phyloP scores from a whole-genome alignment of 2,113 vertebrate genomes.

The Candoia aspera region DNA sequence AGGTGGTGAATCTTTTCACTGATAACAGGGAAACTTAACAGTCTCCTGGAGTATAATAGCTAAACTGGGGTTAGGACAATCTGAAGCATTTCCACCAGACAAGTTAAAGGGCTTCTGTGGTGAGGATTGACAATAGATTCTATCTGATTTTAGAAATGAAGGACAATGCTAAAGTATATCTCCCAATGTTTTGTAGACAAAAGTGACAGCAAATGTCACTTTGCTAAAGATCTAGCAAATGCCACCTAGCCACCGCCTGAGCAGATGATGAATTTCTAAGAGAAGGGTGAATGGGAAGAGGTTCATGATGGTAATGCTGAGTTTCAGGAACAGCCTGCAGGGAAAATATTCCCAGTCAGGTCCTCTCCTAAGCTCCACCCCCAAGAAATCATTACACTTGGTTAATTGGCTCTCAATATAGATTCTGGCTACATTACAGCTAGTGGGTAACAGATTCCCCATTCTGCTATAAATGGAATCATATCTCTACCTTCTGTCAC shows the following conservation, averaged over 20 bases:
- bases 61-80: not conserved
- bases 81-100: not conserved
- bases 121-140: not conserved
- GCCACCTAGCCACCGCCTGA: not conserved
- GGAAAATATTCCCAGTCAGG: not conserved
- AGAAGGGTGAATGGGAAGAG: not conserved
- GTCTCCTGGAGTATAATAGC: not conserved
- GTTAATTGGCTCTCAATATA: not conserved
- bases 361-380: not conserved
- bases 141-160: not conserved
- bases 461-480: not conserved
- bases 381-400: not conserved
- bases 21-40: not conserved
- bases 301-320: not conserved
- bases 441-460: not conserved
- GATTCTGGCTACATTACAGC: not conserved
- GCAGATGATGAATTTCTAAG: not conserved
- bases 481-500: not conserved
- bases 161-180: not conserved
- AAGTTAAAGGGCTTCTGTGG: not conserved
- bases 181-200: not conserved
- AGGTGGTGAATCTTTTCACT: not conserved
- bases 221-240: not conserved
- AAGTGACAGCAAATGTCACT: not conserved
- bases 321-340: not conserved